Base-by-base conservation (phyloP, 23 tunicate genomes). In the Trididemnum clinides region DNA sequence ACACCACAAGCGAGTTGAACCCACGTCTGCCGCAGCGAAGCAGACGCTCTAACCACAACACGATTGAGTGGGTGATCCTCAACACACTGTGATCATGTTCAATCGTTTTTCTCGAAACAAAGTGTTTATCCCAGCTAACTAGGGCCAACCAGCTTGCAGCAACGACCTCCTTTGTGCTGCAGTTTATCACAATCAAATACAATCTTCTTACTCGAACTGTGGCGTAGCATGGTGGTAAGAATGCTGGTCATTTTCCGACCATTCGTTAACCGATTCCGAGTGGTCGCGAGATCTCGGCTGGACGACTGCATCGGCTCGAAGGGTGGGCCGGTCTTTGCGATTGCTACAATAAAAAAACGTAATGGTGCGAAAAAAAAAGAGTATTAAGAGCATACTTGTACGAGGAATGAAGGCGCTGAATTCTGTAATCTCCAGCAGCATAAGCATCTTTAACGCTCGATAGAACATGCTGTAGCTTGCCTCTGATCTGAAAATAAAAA, bases 401-500 rank as follows among this genome's bases (percentile, higher is more conserved):
- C 5, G 89, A 64, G 26, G 96, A 72, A 35, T 86, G 87, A 70
- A 91, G 36, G 33, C 96, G 73, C 82, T 91, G 96, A 2, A 91
- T 91, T 29, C 71, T 89, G 59, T 91, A 91, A 35, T 91, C 87
- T 54, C 96, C 96, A 33, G 34, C 36, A 34, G 81, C 80, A 63
- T 62, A 91, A 38, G 96, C 87, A 72, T 89, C 84, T 28, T 64
- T 81, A 12, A 91, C 78, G 31, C 34, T 82, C 18, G 39, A 22
- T 38, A 81, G 50, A 1, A 86, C 90, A 33, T 86, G 85, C 0
- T 39, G 63, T 62, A 91, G 33, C 34, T 91, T 91, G 51, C 39
- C 82, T 33, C 88, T 74, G 59, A 91, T 65, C 96, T 91, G 34
- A 23, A 66, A 59, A 4, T 4, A 59, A 44, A 44, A 44, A 12